Conservation (phyloP, 2,113 vertebrate genomes). For the Calidris pugnax region DNA sequence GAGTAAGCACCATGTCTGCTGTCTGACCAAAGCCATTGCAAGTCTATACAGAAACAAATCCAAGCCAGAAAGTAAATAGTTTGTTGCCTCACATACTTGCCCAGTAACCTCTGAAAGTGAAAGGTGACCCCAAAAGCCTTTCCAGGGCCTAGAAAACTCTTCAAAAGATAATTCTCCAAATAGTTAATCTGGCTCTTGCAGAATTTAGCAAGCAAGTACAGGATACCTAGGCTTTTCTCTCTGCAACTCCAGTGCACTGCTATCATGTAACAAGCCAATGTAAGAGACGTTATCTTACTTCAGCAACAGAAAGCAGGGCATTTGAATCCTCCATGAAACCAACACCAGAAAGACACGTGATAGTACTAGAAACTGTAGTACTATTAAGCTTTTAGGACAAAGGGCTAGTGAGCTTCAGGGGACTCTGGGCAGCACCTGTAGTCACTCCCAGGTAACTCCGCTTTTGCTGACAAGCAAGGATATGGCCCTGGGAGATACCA, state of each 20-base stretch:
- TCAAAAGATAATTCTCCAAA: not conserved
- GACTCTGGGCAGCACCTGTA: not conserved
- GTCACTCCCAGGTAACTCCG: not conserved
- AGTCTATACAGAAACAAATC: not conserved
- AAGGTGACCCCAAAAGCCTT: not conserved
- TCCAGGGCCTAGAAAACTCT: not conserved
- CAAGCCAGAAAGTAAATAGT: slow-evolving; percentile 21
- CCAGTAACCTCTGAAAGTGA: slow-evolving; percentile 10
- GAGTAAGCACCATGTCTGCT: not conserved
- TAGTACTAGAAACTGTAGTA: not conserved
- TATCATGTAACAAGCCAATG: not conserved
- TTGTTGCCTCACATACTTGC: not conserved
- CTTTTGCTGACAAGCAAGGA: not conserved
- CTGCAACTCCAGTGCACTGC: not conserved
- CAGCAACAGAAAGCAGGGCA: not conserved
- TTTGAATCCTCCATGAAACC: not conserved
- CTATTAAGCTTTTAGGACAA: slow-evolving; percentile 4
- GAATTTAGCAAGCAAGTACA: not conserved
- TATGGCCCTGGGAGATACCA: not conserved
- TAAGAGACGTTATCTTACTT: not conserved
- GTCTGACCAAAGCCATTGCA: not conserved
- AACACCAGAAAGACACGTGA: not conserved
- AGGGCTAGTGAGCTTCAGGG: not conserved
- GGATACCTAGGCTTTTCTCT: not conserved
- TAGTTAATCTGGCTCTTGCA: not conserved